Percentiles rank a stretch among this genome's conserved stretches.
These are phyloP conservation scores for Pimpla rufipes DNA, from an alignment of 2,888 invertebrate genomes.

Conservation along the genomic window DNA sequence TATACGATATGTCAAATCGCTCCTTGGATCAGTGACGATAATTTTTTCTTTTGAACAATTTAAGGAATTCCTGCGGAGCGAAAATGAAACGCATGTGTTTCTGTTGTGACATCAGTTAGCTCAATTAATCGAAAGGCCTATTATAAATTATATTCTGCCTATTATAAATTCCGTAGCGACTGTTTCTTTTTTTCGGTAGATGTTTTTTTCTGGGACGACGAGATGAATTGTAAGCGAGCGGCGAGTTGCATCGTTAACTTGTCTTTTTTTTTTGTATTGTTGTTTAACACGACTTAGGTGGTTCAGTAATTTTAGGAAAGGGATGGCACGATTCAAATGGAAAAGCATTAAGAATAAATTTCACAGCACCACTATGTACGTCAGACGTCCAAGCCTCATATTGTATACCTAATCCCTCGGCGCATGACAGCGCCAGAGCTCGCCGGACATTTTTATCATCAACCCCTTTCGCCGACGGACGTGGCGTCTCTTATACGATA, in stretches of 20 bases:
- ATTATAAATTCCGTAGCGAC: no score
- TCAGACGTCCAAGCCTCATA: no score
- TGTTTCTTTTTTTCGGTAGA: no score
- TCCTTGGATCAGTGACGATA: background rate
- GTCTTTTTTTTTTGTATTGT: background rate
- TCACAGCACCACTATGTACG: no score
- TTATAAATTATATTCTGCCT: no score
- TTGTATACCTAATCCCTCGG: constrained; percentile 59
- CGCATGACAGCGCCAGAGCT: constrained; percentile 42
- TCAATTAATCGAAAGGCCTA: background rate
- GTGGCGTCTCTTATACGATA: constrained; percentile 16
- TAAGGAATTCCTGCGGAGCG: background rate
- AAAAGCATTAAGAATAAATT: no score
- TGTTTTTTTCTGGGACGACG: no score
- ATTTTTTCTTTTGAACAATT: background rate
- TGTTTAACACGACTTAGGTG: background rate
- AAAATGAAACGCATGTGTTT: background rate
- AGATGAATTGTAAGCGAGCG: background rate
- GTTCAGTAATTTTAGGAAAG: no score
- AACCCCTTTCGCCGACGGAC: constrained; percentile 56
- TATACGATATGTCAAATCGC: constrained; percentile 11
- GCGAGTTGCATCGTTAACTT: background rate
- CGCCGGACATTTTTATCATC: constrained; percentile 57
- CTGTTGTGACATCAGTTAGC: background rate
- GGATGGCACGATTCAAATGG: no score